Base-by-base conservation (phyloP, 1,140 invertebrate genomes). In the Megalonaias nervosa region DNA sequence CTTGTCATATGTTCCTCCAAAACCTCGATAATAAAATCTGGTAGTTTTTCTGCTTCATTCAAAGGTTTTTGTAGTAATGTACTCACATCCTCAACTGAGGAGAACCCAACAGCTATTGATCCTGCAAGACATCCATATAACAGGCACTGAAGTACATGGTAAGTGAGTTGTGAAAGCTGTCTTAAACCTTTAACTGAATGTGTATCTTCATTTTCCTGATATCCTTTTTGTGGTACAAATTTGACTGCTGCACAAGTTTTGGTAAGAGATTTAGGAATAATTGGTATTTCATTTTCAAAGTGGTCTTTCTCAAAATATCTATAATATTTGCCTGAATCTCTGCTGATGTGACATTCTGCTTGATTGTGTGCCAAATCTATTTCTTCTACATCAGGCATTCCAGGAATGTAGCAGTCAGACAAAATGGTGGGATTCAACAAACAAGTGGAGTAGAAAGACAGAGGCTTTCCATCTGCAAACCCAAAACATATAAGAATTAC, bases 21-120 rank as follows among this genome's bases (percentile, higher is more conserved):
- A 26, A 58, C 48, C 6, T 14, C 21, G 13, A 14, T 23, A n/a
- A 76, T 48, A 16, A 48, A 48, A 57, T 64, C 3, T 23, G 11
- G 19, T 17, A 38, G 1, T n/a, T 75, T 59, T 70, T 67, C 55
- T 65, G 59, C 57, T 15, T 14, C 6, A 0, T 16, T 26, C 11
- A 15, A 31, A 31, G 31, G 31, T 31, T 31, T 57, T 4, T 38
- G 4, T n/a, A 76, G 14, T 14, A 70, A 3, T 38, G n/a, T 16
- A 31, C 26, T 38, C 56, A 70, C 16, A 11, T 57, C 23, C 15
- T 55, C 3, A 3, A 15, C 1, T 1, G 57, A 65, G 69, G 59
- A 48, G 26, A 69, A 58, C 31, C 59, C 61, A 17, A 76, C 59
- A 19, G 60, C 67, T 17, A 76, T 15, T 12, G 74, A 76, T 16